These are phyloP conservation scores for Eupithecia subfuscata DNA, from an alignment of 2,888 invertebrate species.

Conservation along the genomic window DNA sequence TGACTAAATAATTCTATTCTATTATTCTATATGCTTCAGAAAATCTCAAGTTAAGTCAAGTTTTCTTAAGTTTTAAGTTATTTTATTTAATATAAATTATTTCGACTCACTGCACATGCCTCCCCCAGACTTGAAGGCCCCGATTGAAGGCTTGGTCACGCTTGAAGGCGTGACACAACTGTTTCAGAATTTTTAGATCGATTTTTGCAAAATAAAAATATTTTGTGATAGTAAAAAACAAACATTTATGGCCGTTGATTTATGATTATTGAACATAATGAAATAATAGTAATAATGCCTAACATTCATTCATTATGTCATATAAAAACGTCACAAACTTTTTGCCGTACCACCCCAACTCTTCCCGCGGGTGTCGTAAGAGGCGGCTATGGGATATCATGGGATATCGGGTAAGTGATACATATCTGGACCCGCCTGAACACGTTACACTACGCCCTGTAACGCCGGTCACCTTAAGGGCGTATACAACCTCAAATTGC, in stretches of 20 bases:
- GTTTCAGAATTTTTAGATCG: background rate
- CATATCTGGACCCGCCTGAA: no score
- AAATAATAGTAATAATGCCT: background rate
- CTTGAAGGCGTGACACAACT: no score
- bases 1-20: no score
- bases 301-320: background rate
- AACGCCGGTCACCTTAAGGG: no score
- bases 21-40: no score
- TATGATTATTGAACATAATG: background rate
- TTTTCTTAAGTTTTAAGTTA: background rate
- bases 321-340: background rate
- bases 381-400: no score
- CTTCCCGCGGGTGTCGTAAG: no score
- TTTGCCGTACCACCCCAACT: no score
- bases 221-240: background rate
- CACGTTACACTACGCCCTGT: no score
- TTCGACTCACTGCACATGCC: background rate
- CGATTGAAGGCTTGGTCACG: no score
- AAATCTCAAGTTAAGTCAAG: background rate
- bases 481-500: no score
- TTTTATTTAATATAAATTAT: background rate
- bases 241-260: background rate
- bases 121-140: background rate
- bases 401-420: no score
- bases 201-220: background rate